phyloP scores from a whole-genome alignment of 1,140 invertebrate genomes.

The Stegodyphus dumicola region DNA sequence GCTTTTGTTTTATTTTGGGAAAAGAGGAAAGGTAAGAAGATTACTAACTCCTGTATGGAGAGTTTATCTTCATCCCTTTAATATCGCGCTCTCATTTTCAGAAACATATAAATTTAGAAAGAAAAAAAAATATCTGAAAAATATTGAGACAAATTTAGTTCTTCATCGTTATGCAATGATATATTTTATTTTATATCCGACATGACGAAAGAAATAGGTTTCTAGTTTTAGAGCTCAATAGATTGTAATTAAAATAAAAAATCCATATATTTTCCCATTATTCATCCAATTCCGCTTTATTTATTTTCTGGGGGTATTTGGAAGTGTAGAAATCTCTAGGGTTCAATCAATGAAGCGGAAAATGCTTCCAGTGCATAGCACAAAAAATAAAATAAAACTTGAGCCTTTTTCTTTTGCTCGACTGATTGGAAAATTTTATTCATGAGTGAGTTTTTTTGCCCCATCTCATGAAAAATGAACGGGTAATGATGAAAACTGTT shows the following conservation, averaged over 20 bases:
- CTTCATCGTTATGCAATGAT: constrained; percentile 21
- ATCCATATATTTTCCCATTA: constrained; percentile 29
- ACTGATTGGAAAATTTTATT: constrained; percentile 56
- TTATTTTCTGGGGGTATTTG: constrained; percentile 30
- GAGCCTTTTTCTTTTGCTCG: constrained; percentile 36
- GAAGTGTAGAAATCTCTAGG: constrained; percentile 37
- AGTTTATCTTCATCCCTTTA: too few species aligned
- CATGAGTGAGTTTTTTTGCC: constrained; percentile 6
- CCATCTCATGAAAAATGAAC: background rate
- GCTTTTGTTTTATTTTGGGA: too few species aligned
- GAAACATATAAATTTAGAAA: too few species aligned
- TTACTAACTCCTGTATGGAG: too few species aligned
- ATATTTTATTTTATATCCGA: constrained; percentile 20
- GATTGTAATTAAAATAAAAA: constrained; percentile 45
- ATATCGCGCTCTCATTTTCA: too few species aligned
- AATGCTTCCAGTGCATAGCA: constrained; percentile 8
- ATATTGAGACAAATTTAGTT: too few species aligned
- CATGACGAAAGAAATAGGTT: background rate
- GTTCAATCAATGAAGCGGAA: constrained; percentile 49
- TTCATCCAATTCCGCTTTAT: constrained; percentile 39
- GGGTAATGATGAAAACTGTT: background rate
- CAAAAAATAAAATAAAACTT: constrained; percentile 8
- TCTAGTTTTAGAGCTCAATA: constrained; percentile 12
- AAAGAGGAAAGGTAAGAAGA: too few species aligned
- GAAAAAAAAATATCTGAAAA: too few species aligned